Percentiles rank a stretch among this genome's conserved stretches.
phyloP scores from a whole-genome alignment of 2,888 invertebrate genomes.

The Ecliptopera silaceata region DNA sequence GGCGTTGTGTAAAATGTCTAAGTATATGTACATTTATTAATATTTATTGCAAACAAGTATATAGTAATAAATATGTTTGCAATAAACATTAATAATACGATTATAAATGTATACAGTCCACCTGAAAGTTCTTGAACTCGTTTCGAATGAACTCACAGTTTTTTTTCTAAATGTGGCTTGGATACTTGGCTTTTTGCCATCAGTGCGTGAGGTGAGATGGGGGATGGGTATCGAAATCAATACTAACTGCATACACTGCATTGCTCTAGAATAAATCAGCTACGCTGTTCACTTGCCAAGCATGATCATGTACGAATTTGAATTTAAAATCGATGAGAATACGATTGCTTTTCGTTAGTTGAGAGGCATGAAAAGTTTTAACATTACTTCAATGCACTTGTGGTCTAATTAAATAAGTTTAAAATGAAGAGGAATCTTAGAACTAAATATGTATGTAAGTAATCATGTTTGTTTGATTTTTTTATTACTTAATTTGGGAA shows the following conservation, averaged over 20 bases:
- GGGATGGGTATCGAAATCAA: constrained; percentile 80
- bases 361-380: constrained; percentile 3
- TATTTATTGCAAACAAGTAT: no score
- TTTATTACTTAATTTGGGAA: no score
- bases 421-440: not conserved
- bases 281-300: constrained; percentile 71
- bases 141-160: not conserved
- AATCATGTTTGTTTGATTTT: no score
- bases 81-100: no score
- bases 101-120: no score
- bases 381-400: constrained; percentile 9
- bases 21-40: no score
- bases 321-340: constrained; percentile 18
- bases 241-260: constrained; percentile 83
- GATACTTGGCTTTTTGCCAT: constrained; percentile 75
- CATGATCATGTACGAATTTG: constrained; percentile 35
- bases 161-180: constrained; percentile 20
- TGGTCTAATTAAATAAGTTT: not conserved
- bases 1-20: no score
- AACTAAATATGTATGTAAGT: no score
- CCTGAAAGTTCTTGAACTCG: not conserved
- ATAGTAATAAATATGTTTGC: no score
- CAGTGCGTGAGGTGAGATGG: constrained; percentile 76
- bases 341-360: constrained; percentile 35
- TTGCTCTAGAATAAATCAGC: constrained; percentile 82